Evolutionary conservation across 2,113 vertebrate genomes (phyloP), one percentile per base, ranked within the genome.

Genomic region (Apaloderma vittatum): DNA sequence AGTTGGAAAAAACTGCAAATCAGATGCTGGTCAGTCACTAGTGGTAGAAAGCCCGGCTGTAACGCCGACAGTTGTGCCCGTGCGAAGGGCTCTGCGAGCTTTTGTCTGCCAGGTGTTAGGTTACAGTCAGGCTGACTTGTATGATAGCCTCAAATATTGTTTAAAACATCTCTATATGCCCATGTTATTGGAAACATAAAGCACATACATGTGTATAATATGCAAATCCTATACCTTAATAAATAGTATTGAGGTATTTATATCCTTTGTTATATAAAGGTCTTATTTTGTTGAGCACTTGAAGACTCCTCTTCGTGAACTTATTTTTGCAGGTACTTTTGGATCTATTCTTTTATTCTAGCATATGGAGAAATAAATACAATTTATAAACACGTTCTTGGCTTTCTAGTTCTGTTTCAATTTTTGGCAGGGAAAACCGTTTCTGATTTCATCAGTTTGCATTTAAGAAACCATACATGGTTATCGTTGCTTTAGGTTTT

Each of bases 341-440:
- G 36, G 48, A 93, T 93, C 62, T 62, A 40, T 5, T 90, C 22
- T 92, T 90, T 70, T 79, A 58, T 93, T 96, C 74, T 74, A 52
- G 48, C 75, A 80, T 87, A 93, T 58, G 68, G 90, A 90, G 94
- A 86, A 73, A 92, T 75, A 91, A 94, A 97, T 97, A 73, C 40
- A 91, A 66, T 81, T 95, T 83, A 84, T 94, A 94, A 94, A 87
- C 82, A 70, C 24, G 54, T 78, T 89, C 94, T 89, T 97, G 92
- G 88, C 92, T 81, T 93, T 75, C 57, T 91, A 92, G 67, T 86
- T 83, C 30, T 57, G n/a, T 95, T 94, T 78, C 74, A 77, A 4
- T 84, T 94, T 95, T 75, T 97, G 95, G 83, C 95, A 94, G 86
- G 73, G 73, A 86, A 91, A 84, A 21, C 4, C 65, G 55, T 94